phyloP scores from a whole-genome alignment of 1,140 invertebrate genomes.

The Phenacoccus solenopsis region DNA sequence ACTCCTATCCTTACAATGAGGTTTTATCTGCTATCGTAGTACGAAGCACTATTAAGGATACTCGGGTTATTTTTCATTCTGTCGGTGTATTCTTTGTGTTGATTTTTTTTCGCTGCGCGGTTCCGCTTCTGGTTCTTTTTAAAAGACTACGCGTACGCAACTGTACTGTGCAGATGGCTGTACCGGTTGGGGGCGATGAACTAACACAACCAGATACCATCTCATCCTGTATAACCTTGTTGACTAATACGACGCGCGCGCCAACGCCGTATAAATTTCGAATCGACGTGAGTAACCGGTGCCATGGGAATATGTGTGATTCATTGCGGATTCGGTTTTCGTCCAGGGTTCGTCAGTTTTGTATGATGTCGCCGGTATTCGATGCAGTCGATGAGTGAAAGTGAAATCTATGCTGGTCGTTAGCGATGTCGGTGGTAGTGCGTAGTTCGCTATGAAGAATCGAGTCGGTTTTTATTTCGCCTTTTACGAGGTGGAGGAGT shows the following conservation, averaged over 20 bases:
- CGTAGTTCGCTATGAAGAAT: too few species aligned
- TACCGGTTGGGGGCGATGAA: slow-evolving; percentile 9
- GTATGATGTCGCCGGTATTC: too few species aligned
- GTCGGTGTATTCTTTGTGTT: slow-evolving; percentile 1
- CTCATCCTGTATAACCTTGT: slow-evolving; percentile 5
- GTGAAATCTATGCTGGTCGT: too few species aligned
- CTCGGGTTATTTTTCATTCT: slow-evolving; percentile 5
- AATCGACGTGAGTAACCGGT: not conserved
- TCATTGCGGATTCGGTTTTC: too few species aligned
- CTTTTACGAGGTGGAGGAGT: too few species aligned
- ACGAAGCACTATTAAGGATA: not conserved
- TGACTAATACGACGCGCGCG: not conserved
- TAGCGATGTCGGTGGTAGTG: too few species aligned
- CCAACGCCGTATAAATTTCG: not conserved
- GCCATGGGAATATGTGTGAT: too few species aligned
- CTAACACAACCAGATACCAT: slow-evolving; percentile 13
- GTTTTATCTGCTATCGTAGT: not conserved
- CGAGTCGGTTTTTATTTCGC: too few species aligned
- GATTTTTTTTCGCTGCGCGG: not conserved
- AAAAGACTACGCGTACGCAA: slow-evolving; percentile 8
- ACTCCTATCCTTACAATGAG: too few species aligned
- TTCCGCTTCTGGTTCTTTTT: slow-evolving; percentile 13
- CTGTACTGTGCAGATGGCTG: not conserved
- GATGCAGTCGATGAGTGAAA: too few species aligned
- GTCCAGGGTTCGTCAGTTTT: too few species aligned